Evolutionary conservation across 2,888 invertebrate species (phyloP).

Genomic region (Cryptocheilus praepositus): DNA sequence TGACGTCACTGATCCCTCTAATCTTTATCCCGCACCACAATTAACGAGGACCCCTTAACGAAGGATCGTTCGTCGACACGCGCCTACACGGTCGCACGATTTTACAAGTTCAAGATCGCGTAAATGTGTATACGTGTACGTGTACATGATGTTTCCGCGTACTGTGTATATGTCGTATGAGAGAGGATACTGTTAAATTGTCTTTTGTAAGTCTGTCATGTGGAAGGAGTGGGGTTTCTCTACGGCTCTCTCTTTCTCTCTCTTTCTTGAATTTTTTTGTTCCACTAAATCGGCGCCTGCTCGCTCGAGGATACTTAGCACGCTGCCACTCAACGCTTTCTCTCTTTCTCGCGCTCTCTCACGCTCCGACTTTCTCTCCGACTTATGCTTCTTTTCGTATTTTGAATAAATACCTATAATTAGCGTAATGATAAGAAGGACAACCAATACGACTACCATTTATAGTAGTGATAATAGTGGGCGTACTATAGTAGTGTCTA

Average conservation of each 20-base stretch:
- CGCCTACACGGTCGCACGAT: conserved; percentile 13
- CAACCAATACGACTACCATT: conserved; percentile 66
- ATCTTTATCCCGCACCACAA: background rate
- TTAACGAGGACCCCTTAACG: conserved; percentile 27
- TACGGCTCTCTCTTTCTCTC: conserved; percentile 1
- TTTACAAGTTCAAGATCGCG: background rate
- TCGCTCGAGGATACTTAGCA: conserved; percentile 62
- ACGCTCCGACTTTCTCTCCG: conserved; percentile 23
- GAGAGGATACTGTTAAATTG: too few relatives aligned
- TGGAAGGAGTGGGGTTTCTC: conserved; percentile 1
- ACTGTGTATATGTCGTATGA: background rate
- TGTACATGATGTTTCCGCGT: background rate
- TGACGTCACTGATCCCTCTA: background rate
- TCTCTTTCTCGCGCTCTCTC: conserved; percentile 5
- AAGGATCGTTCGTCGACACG: conserved; percentile 42
- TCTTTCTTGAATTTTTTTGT: conserved; percentile 3
- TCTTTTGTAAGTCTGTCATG: background rate
- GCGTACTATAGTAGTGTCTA: conserved; percentile 70
- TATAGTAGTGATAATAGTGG: conserved; percentile 70
- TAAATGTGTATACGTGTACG: too few relatives aligned
- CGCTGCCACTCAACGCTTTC: conserved; percentile 42
- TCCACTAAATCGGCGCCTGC: conserved; percentile 2
- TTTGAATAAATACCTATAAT: conserved; percentile 69
- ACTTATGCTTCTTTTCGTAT: conserved; percentile 42
- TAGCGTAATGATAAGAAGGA: conserved; percentile 66